Evolutionary conservation across 2,797 vertebrate species (phyloP).

Genomic region (Protosalanx chinensis): DNA sequence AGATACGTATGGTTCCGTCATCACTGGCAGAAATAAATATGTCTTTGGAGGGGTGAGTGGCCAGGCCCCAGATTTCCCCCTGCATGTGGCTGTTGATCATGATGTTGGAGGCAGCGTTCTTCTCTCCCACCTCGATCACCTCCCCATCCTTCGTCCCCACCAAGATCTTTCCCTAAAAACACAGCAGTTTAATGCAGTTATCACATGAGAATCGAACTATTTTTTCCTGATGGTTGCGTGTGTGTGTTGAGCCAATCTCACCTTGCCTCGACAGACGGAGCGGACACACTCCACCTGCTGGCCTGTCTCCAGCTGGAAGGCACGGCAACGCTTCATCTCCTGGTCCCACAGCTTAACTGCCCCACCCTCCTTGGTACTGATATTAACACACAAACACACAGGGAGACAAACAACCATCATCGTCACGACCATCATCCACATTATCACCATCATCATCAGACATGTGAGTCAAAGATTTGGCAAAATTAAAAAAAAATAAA

Average conservation of each 20-base stretch:
- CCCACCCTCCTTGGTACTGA: slow-evolving; percentile 86
- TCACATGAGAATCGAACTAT: too few relatives aligned
- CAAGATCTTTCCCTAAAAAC: slow-evolving; percentile 81
- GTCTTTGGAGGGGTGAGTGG: slow-evolving; percentile 83
- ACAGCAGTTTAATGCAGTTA: not conserved
- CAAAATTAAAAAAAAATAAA: not conserved
- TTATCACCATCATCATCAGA: not conserved
- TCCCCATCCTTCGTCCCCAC: slow-evolving; percentile 88
- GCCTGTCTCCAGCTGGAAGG: slow-evolving; percentile 86
- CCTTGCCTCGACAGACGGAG: slow-evolving; percentile 85
- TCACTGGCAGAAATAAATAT: slow-evolving; percentile 84
- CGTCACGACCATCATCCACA: not conserved
- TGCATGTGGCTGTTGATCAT: slow-evolving; percentile 84
- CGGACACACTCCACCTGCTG: slow-evolving; percentile 82
- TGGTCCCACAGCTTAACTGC: slow-evolving; percentile 89
- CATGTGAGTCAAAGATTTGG: not conserved
- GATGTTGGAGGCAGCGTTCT: slow-evolving; percentile 86
- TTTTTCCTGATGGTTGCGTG: not conserved
- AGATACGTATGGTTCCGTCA: slow-evolving; percentile 83
- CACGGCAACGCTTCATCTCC: slow-evolving; percentile 87
- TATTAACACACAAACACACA: not conserved
- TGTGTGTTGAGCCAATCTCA: slow-evolving; percentile 44
- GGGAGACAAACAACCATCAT: slow-evolving; percentile 10
- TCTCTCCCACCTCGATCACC: slow-evolving; percentile 88
- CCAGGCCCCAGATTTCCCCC: slow-evolving; percentile 87